phyloP scores from a whole-genome alignment of 2,113 vertebrate species.

The Salvelinus sp. region DNA sequence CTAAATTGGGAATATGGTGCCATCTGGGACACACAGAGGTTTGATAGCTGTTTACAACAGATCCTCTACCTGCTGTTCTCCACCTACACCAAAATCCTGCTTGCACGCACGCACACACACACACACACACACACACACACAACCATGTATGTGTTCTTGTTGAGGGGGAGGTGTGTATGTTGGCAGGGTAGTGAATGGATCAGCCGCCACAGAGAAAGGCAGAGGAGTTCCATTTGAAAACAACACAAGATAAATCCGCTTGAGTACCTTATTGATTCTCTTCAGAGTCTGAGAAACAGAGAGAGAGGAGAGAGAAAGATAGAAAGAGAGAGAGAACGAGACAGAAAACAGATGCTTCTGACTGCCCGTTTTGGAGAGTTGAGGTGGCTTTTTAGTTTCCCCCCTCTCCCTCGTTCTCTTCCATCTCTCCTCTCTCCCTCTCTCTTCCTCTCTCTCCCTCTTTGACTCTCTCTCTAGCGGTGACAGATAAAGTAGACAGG shows the following conservation, averaged over 20 bases:
- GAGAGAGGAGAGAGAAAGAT: conserved; percentile 43
- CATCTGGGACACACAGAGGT: conserved; percentile 51
- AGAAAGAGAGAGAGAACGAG: conserved; percentile 25
- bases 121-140: too few species aligned
- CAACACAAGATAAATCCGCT: conserved; percentile 59
- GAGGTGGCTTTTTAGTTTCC: conserved; percentile 52
- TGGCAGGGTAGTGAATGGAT: conserved; percentile 48
- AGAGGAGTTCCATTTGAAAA: conserved; percentile 60
- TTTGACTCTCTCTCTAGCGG: conserved; percentile 39
- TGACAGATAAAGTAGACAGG: conserved; percentile 71
- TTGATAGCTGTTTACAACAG: conserved; percentile 70
- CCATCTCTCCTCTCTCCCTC: background rate
- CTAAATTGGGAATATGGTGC: too few species aligned
- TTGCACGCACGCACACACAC: background rate
- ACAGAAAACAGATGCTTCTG: conserved; percentile 64
- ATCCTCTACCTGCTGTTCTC: conserved; percentile 48
- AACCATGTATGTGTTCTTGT: background rate
- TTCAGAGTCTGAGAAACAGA: conserved; percentile 58
- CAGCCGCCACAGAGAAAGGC: conserved; percentile 49
- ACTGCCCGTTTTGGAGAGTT: conserved; percentile 63
- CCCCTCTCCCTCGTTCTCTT: conserved; percentile 3
- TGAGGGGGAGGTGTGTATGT: background rate
- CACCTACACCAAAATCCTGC: conserved; percentile 19
- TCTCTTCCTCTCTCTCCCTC: conserved; percentile 6
- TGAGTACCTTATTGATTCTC: conserved; percentile 70